Evolutionary conservation across 2,113 vertebrate species (phyloP).

Genomic region (Tympanuchus pallidicinctus): DNA sequence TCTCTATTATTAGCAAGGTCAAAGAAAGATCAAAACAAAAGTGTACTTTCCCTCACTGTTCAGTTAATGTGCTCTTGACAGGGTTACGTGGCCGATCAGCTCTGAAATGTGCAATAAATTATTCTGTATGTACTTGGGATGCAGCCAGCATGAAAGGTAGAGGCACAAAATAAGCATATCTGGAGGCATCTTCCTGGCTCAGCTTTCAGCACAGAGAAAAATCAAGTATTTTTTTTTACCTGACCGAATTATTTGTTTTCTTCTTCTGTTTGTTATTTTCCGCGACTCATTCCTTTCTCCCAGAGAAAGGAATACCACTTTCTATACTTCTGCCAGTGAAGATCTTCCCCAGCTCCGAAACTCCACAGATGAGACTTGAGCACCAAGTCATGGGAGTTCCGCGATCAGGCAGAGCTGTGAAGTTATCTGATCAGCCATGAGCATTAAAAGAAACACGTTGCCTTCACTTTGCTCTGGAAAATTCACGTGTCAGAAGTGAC

Average conservation of each 20-base stretch:
- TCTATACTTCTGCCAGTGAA: background rate
- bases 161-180: background rate
- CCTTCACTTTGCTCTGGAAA: background rate
- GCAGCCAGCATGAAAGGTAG: background rate
- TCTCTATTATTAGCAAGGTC: background rate
- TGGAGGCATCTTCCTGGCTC: background rate
- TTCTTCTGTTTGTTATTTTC: background rate
- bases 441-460: background rate
- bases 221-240: background rate
- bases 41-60: background rate
- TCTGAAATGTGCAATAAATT: constrained; percentile 5
- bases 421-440: background rate
- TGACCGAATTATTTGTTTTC: background rate
- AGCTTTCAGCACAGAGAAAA: background rate
- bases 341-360: background rate
- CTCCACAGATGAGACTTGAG: background rate
- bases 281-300: background rate
- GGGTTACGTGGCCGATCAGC: background rate
- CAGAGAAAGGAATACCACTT: background rate
- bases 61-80: background rate
- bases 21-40: background rate
- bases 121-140: background rate
- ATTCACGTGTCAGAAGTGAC: background rate
- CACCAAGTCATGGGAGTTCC: accelerated
- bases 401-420: background rate